Percentiles rank a stretch among this genome's conserved stretches.
phyloP scores from a whole-genome alignment of 2,113 vertebrate genomes.

The Scomber scombrus region DNA sequence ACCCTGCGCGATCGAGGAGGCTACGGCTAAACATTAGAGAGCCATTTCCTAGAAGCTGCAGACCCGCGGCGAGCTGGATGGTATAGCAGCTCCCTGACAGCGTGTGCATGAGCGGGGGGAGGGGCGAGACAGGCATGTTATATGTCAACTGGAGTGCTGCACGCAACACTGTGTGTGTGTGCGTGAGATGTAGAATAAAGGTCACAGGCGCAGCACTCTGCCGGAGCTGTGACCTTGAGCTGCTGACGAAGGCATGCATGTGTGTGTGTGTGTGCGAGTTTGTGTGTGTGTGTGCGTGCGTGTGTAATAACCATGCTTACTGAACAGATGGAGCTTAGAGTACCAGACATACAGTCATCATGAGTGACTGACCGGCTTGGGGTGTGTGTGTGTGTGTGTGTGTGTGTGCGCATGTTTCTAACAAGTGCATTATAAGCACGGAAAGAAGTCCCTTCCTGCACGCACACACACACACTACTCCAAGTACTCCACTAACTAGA shows the following conservation, averaged over 20 bases:
- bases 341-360: constrained; percentile 82
- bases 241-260: constrained; percentile 64
- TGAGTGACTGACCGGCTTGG: constrained; percentile 75
- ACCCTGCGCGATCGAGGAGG: background rate
- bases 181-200: constrained; percentile 78
- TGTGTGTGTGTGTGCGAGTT: constrained; percentile 12
- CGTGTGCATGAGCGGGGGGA: constrained; percentile 48
- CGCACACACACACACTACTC: constrained; percentile 25
- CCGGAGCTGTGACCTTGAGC: constrained; percentile 80
- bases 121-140: constrained; percentile 69
- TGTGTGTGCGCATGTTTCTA: constrained; percentile 67
- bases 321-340: constrained; percentile 83
- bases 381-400: constrained; percentile 23
- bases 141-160: constrained; percentile 76
- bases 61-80: constrained; percentile 41
- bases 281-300: constrained; percentile 42
- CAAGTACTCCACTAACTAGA: constrained; percentile 32
- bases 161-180: constrained; percentile 62
- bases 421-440: constrained; percentile 68
- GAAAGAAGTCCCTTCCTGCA: constrained; percentile 50
- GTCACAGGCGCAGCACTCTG: constrained; percentile 74
- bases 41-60: constrained; percentile 53
- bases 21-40: background rate
- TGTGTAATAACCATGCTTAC: constrained; percentile 83
- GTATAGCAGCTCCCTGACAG: constrained; percentile 50